These are phyloP conservation scores for Hylaeus volcanicus DNA, from an alignment of 1,140 invertebrate genomes.

Conservation along the genomic window DNA sequence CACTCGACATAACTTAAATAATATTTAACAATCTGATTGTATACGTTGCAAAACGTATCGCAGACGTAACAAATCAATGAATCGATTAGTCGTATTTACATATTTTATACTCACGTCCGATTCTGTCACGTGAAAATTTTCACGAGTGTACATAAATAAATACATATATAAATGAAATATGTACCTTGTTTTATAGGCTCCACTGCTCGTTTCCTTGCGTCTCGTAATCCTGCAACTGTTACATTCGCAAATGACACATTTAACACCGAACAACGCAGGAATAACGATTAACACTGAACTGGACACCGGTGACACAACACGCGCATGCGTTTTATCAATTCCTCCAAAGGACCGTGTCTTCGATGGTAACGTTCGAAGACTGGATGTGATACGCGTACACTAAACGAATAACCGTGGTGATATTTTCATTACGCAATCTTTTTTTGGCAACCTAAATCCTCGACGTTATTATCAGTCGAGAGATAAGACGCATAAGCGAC, in stretches of 20 bases:
- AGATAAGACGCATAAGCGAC: neutral
- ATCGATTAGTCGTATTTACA: neutral
- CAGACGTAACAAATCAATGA: conserved; percentile 7
- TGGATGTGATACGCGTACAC: neutral
- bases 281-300: conserved; percentile 19
- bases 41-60: too few relatives aligned
- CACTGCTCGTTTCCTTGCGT: neutral
- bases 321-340: conserved; percentile 39
- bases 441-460: neutral
- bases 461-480: neutral
- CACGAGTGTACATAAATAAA: neutral
- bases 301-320: conserved; percentile 14
- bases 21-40: neutral
- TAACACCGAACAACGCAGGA: neutral
- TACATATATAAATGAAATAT: neutral
- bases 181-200: neutral
- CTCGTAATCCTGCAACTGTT: neutral
- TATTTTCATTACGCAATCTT: conserved; percentile 7
- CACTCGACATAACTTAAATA: neutral
- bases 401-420: neutral
- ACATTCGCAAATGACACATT: neutral
- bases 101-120: neutral
- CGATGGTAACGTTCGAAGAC: conserved; percentile 11
- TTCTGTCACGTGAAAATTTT: neutral
- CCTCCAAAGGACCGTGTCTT: neutral